Percentiles rank a stretch among this genome's conserved stretches.
These are phyloP conservation scores for Bubo scandiacus DNA, from an alignment of 2,113 vertebrate genomes.

Conservation along the genomic window DNA sequence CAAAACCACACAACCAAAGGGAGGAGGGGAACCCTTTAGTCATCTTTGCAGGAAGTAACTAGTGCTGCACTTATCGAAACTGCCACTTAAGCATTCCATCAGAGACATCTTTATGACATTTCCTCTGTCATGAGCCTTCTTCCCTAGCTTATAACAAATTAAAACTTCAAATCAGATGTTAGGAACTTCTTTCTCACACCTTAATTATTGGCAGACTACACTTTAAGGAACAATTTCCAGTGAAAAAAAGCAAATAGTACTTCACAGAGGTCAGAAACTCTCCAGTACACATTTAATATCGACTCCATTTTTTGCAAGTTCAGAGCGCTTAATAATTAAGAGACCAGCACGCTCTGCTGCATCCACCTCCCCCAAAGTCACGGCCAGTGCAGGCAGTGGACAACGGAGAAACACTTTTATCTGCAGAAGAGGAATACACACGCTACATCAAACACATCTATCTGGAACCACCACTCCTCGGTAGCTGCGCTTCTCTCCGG, in stretches of 20 bases:
- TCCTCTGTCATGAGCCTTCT: background rate
- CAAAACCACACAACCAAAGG: too few relatives aligned
- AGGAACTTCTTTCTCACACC: background rate
- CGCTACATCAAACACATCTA: accelerated
- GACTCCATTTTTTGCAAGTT: background rate
- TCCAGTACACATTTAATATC: accelerated
- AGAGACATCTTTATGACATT: background rate
- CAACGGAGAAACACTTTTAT: accelerated
- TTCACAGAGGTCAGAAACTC: background rate
- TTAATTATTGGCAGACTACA: background rate
- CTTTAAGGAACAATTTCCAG: background rate
- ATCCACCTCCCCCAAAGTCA: background rate
- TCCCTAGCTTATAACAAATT: background rate
- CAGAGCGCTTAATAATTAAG: background rate
- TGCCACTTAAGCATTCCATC: background rate
- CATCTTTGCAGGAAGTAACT: background rate
- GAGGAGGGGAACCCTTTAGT: background rate
- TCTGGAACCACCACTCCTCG: background rate
- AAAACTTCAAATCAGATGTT: background rate
- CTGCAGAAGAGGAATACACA: accelerated
- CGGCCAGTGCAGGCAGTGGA: accelerated
- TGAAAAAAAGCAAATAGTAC: background rate
- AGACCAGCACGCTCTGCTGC: background rate
- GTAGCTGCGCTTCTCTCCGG: background rate
- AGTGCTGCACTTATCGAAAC: background rate